Base-by-base conservation (phyloP, 2,888 invertebrate species). In the Acrobasis consociella region DNA sequence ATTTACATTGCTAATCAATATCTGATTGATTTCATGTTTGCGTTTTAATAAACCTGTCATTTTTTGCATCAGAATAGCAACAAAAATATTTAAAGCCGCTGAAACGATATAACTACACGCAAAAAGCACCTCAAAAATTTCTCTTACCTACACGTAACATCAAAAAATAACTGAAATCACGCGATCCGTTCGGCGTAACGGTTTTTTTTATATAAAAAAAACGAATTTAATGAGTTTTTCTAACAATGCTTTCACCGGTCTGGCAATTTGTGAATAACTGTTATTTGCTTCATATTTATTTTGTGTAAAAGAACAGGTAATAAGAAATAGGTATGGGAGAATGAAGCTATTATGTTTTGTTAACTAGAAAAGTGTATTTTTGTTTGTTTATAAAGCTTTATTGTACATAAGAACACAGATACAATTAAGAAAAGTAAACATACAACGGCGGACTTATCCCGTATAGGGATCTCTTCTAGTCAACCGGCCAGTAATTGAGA, bases 201-300 rank as follows among this genome's bases (percentile, higher is more conserved):
- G 72, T 80, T 80, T 79, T 83, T 83, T 81, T 70, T 65, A 73
- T 7, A 31, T 5, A 70, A 70, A 77, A 78, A 82, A 82, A 78
- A 73, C 73, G 69, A 76, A 16, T 75, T 80, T 81, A 76, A 76
- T 78, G 75, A 74, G 71, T 78, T 82, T 77, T 72, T 71, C 39
- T 39, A 56, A 15, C 56, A 16, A 65, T 65, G 79, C 87, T 87
- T 87, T 87, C 87, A 85, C 82, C 72, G 64, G 13, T 2, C 46
- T 11, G n/a, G 46, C 46, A 46, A 46, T 46, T 46, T 46, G 22
- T n/a, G 46, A n/a, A 46, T 46, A 46, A 46, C 46, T 13, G 46
- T 46, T 46, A 46, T 46, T 46, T n/a, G n/a, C 46, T 46, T 3
- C 46, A 42, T 46, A 46, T 46, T 46, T 46, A 46, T 46, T 46